Conservation (phyloP, 2,797 vertebrate species). For the Halcyon badia region DNA sequence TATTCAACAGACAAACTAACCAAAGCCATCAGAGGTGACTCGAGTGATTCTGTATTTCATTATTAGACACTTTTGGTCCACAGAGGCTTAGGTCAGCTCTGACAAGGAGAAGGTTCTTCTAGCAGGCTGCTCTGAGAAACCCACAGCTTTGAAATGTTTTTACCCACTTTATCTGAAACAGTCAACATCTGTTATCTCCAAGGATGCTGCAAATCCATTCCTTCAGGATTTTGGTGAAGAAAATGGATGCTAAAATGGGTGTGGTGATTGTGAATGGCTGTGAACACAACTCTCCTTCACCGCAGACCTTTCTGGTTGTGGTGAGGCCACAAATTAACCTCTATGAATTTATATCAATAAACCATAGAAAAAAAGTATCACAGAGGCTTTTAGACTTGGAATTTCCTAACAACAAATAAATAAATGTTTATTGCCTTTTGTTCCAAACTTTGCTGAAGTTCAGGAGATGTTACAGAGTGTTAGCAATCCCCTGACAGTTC, state of each 20-base stretch:
- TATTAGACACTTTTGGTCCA: rapidly evolving
- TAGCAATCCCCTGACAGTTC: background rate
- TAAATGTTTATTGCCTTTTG: background rate
- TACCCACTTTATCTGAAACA: background rate
- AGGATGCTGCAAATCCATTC: background rate
- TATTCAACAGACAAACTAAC: background rate
- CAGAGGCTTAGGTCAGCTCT: background rate
- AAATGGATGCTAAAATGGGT: background rate
- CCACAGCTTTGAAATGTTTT: background rate
- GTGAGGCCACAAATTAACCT: background rate
- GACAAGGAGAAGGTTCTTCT: background rate
- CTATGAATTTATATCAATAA: background rate
- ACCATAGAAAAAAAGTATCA: too few species aligned
- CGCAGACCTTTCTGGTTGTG: background rate
- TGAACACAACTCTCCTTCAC: rapidly evolving
- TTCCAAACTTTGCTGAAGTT: background rate
- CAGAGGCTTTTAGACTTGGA: background rate
- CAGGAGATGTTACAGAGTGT: background rate
- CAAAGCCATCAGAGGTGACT: background rate
- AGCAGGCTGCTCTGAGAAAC: background rate
- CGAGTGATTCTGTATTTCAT: rapidly evolving
- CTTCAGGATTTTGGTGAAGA: background rate
- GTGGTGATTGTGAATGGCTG: rapidly evolving
- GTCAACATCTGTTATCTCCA: background rate
- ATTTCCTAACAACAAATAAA: background rate